Conservation (phyloP, 2,888 invertebrate species). For the Trimorus sp. region DNA sequence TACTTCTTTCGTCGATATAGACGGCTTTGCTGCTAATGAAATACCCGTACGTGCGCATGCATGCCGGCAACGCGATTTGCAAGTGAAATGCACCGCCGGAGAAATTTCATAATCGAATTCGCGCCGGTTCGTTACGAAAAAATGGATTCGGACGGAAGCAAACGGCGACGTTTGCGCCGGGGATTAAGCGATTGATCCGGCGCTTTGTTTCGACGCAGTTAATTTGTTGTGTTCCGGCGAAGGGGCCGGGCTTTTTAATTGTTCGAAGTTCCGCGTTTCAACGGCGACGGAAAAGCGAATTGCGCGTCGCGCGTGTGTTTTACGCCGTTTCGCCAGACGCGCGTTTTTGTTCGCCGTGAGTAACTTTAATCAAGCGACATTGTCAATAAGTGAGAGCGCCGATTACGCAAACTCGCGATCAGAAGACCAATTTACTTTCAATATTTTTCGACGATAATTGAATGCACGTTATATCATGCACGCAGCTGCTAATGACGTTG, state of each 20-base stretch:
- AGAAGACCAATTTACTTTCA: too few relatives aligned
- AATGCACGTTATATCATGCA: too few relatives aligned
- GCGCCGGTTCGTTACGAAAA: constrained; percentile 8
- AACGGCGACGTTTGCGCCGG: neutral
- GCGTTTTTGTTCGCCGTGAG: too few relatives aligned
- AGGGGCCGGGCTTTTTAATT: neutral
- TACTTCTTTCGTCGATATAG: constrained; percentile 31
- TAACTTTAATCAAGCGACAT: too few relatives aligned
- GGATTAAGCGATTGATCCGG: neutral
- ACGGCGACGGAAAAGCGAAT: too few relatives aligned
- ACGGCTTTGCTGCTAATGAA: constrained; percentile 13
- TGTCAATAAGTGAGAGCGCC: too few relatives aligned
- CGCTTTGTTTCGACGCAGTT: neutral
- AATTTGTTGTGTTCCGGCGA: neutral
- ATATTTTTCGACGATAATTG: too few relatives aligned
- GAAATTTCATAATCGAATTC: constrained; percentile 23
- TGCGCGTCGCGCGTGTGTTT: too few relatives aligned
- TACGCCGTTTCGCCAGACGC: too few relatives aligned
- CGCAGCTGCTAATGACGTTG: too few relatives aligned
- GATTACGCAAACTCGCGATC: too few relatives aligned
- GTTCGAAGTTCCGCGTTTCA: neutral
- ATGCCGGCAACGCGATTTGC: constrained; percentile 15
- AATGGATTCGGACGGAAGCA: neutral
- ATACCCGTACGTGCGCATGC: neutral
- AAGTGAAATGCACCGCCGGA: constrained; percentile 18